Evolutionary conservation across 2,797 vertebrate species (phyloP), one percentile per base, ranked within the genome.

Genomic region (Aldrovandia affinis): DNA sequence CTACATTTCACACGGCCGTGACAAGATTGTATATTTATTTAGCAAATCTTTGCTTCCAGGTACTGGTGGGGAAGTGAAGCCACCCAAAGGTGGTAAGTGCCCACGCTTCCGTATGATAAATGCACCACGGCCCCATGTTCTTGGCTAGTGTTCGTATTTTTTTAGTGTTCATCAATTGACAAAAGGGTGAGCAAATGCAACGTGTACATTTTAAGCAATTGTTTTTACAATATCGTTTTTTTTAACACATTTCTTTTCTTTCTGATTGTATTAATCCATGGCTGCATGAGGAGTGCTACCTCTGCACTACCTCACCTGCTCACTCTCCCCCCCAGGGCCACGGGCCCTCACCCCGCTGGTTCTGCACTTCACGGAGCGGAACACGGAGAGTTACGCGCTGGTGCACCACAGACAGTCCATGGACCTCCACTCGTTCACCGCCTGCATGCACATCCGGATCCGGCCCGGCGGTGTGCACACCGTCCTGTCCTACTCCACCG

Each of bases 401-500:
- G 93, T 96, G 4, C 90, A 84, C 12, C 91, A 94, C 14, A 86
- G 82, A 50, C 90, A 86, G 0, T 83, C 86, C 0, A 91, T 95
- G 92, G 87, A 89, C 1, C 90, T 97, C 15, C 89, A 90, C 44
- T 90, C 94, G 86, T 97, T 97, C 92, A 96, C 96, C 0, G 86
- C 91, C 4, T 97, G 96, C 83, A 94, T 96, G 93, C 95, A 96
- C 30, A 88, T 95, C 75, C 91, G 86, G n/a, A 87, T 89, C n/a
- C 86, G 86, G 7, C 57, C 44, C 0, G 0, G n/a, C 0, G 91
- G 92, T 1, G 80, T 88, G 55, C 93, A 96, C 88, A 96, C 95
- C 0, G 81, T 96, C 61, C 85, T 98, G 61, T 96, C 95, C 75
- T 98, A 97, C 84, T 92, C 95, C 87, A 95, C 92, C 0, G 79